phyloP scores from a whole-genome alignment of 1,140 invertebrate genomes.

The Papilio dardanus region DNA sequence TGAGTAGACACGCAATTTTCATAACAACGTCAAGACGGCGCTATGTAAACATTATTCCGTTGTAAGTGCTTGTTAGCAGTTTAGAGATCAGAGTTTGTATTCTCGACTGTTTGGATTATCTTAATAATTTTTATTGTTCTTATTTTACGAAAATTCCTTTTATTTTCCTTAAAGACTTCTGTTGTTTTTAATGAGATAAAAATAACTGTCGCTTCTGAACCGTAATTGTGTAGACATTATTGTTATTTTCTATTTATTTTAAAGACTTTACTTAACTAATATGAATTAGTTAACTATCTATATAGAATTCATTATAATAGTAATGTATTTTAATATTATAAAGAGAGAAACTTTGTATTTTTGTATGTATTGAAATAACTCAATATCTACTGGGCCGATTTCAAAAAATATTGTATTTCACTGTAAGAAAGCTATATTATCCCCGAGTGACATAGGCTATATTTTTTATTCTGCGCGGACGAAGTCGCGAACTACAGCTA shows the following conservation, averaged over 20 bases:
- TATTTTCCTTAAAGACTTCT: background rate
- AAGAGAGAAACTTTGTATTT: too few species aligned
- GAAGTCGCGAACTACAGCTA: too few species aligned
- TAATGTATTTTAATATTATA: too few species aligned
- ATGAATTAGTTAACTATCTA: too few species aligned
- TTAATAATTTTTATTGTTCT: constrained; percentile 6
- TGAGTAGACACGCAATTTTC: constrained; percentile 20
- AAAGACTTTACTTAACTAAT: too few species aligned
- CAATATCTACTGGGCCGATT: too few species aligned
- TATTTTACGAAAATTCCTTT: background rate
- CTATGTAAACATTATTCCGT: constrained; percentile 8
- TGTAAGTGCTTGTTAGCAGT: constrained; percentile 25
- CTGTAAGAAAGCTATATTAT: too few species aligned
- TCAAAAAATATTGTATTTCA: too few species aligned
- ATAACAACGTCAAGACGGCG: background rate
- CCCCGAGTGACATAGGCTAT: too few species aligned
- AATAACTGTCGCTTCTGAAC: background rate
- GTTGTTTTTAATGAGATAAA: constrained; percentile 17
- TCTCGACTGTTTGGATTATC: constrained; percentile 16
- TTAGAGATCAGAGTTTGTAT: constrained; percentile 16
- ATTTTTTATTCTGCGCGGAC: too few species aligned
- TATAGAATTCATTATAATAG: too few species aligned
- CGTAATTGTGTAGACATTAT: background rate
- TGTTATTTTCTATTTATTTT: background rate
- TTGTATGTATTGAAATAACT: too few species aligned